Evolutionary conservation across 2,888 invertebrate genomes (phyloP).

Genomic region (Barypeithes pellucidus): DNA sequence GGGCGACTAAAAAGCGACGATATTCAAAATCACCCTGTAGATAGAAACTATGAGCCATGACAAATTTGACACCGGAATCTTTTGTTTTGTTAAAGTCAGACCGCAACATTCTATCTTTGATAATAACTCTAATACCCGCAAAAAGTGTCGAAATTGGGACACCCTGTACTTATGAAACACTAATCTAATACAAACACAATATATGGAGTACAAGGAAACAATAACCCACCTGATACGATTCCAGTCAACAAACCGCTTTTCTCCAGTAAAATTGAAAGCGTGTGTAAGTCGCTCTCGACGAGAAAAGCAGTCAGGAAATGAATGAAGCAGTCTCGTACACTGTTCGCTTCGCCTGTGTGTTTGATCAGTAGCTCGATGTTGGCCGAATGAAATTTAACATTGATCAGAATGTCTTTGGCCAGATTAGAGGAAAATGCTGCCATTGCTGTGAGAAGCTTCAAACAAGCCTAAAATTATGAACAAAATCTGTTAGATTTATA

Average conservation of each 20-base stretch:
- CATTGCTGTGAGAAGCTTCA: conserved; percentile 82
- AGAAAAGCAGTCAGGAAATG: conserved; percentile 85
- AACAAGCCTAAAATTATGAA: conserved; percentile 67
- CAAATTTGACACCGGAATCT: too few species aligned
- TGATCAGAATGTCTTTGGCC: conserved; percentile 81
- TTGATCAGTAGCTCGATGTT: conserved; percentile 77
- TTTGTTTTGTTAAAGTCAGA: too few species aligned
- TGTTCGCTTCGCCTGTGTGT: conserved; percentile 75
- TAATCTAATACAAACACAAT: too few species aligned
- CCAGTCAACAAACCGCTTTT: conserved; percentile 78
- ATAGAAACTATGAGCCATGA: too few species aligned
- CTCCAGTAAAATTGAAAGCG: conserved; percentile 81
- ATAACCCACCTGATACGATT: conserved; percentile 55
- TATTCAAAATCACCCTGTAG: too few species aligned
- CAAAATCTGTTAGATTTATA: too few species aligned
- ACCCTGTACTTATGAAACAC: too few species aligned
- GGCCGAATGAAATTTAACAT: conserved; percentile 77
- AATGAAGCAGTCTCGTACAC: conserved; percentile 82
- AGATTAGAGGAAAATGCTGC: conserved; percentile 81
- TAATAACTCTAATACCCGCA: too few species aligned
- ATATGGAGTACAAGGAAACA: too few species aligned
- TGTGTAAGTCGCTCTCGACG: conserved; percentile 79
- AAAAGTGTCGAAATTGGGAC: too few species aligned
- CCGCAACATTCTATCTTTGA: too few species aligned
- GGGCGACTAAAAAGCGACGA: too few species aligned